These are phyloP conservation scores for Harlomillsia oculata DNA, from an alignment of 1,140 invertebrate genomes.

Conservation along the genomic window DNA sequence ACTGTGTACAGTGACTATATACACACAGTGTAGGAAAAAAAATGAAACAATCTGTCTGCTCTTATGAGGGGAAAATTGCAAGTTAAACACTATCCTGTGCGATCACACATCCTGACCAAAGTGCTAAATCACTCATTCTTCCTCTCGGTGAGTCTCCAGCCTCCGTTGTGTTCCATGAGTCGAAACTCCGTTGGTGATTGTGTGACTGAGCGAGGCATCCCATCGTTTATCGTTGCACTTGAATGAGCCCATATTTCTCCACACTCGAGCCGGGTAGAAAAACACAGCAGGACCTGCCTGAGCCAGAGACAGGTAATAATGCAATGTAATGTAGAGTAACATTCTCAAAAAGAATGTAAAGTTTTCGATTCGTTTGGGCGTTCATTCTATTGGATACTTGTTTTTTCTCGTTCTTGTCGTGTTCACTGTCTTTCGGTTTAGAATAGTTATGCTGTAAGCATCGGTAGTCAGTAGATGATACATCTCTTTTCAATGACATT, in stretches of 20 bases:
- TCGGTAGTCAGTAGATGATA: too few relatives aligned
- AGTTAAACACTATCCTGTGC: slow-evolving; percentile 28
- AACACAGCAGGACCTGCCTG: too few relatives aligned
- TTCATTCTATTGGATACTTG: too few relatives aligned
- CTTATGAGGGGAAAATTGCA: slow-evolving; percentile 31
- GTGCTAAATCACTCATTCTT: slow-evolving; percentile 36
- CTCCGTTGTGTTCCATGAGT: slow-evolving; percentile 4
- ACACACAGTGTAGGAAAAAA: not conserved
- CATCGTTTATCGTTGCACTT: slow-evolving; percentile 28
- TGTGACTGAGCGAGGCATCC: slow-evolving; percentile 6
- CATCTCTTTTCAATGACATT: too few relatives aligned
- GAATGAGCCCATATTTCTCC: slow-evolving; percentile 27
- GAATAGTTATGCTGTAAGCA: too few relatives aligned
- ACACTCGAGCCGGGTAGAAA: not conserved
- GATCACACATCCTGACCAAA: slow-evolving; percentile 32
- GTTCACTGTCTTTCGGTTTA: too few relatives aligned
- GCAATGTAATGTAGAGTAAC: too few relatives aligned
- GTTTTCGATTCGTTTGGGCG: too few relatives aligned
- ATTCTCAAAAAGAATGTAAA: too few relatives aligned
- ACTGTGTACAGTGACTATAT: not conserved
- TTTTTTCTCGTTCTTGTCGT: too few relatives aligned
- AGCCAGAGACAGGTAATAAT: too few relatives aligned
- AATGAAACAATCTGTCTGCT: slow-evolving; percentile 7
- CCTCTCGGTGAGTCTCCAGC: slow-evolving; percentile 9
- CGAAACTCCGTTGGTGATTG: not conserved